Evolutionary conservation across 2,113 vertebrate genomes (phyloP).

Genomic region (Isurus oxyrinchus): DNA sequence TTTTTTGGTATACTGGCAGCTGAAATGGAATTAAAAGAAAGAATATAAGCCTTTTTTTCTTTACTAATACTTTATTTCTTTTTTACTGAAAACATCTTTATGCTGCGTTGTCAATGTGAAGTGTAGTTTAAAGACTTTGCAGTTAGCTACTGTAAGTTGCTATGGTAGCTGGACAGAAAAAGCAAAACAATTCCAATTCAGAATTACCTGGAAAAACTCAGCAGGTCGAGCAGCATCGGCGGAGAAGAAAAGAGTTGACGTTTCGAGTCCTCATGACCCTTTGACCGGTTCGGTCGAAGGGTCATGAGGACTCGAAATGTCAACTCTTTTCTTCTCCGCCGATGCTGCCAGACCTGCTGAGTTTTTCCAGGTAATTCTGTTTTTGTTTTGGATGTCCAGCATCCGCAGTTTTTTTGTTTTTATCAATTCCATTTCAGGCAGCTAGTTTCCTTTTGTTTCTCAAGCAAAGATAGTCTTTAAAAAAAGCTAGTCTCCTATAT

Average conservation of each 20-base stretch:
- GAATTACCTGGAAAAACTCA: too few relatives aligned
- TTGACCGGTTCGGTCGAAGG: too few relatives aligned
- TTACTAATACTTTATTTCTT: not conserved
- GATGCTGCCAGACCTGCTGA: too few relatives aligned
- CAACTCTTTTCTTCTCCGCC: too few relatives aligned
- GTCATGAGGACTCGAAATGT: too few relatives aligned
- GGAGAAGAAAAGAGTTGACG: too few relatives aligned
- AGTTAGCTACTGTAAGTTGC: not conserved
- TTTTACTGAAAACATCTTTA: not conserved
- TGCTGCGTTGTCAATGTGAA: not conserved
- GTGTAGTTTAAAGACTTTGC: not conserved
- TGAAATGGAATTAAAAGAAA: slow-evolving; percentile 16
- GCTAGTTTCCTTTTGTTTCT: not conserved
- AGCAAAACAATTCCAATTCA: not conserved
- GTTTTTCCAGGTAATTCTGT: too few relatives aligned
- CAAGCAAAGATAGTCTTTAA: not conserved
- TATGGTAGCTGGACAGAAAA: not conserved
- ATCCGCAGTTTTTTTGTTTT: too few relatives aligned
- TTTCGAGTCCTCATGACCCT: too few relatives aligned
- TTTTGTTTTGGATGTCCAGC: too few relatives aligned
- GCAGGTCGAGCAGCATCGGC: too few relatives aligned
- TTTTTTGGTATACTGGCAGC: not conserved
- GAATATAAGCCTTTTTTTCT: not conserved
- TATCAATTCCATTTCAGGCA: not conserved
- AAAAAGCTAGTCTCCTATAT: not conserved